Conservation (phyloP, 2,888 invertebrate species). For the Phorcus lineatus region DNA sequence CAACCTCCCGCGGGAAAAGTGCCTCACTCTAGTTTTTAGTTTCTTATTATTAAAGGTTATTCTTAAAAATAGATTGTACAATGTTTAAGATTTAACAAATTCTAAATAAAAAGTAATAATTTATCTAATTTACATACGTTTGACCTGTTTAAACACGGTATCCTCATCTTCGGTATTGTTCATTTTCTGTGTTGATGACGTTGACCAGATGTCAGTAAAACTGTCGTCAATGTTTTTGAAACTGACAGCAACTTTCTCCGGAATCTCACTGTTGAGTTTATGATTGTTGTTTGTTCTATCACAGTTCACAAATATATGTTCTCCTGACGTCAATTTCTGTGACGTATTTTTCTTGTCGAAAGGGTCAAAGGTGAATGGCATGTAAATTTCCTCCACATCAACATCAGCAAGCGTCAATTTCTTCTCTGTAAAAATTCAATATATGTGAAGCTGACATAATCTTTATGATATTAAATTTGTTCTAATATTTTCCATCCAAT, state of each 20-base stretch:
- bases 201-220: constrained; percentile 59
- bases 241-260: constrained; percentile 26
- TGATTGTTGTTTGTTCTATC: constrained; percentile 57
- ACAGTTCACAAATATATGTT: constrained; percentile 50
- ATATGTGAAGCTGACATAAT: neutral
- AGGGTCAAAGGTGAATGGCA: constrained; percentile 42
- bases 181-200: constrained; percentile 22
- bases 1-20: no score
- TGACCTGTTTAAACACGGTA: constrained; percentile 51
- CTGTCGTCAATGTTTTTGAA: constrained; percentile 56
- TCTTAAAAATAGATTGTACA: no score
- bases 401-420: constrained; percentile 53
- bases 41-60: no score
- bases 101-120: no score
- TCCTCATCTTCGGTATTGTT: constrained; percentile 40
- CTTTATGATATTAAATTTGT: neutral
- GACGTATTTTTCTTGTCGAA: constrained; percentile 33
- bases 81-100: neutral
- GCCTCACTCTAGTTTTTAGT: no score
- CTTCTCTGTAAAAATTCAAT: constrained; percentile 44
- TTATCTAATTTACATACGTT: neutral
- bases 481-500: no score
- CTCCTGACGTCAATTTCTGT: constrained; percentile 37
- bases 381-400: constrained; percentile 44
- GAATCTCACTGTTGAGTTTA: constrained; percentile 24